Percentiles rank a stretch among this genome's conserved stretches.
These are phyloP conservation scores for Montipora capitata DNA, from an alignment of 92 coral and sea anemone genomes.

Conservation along the genomic window DNA sequence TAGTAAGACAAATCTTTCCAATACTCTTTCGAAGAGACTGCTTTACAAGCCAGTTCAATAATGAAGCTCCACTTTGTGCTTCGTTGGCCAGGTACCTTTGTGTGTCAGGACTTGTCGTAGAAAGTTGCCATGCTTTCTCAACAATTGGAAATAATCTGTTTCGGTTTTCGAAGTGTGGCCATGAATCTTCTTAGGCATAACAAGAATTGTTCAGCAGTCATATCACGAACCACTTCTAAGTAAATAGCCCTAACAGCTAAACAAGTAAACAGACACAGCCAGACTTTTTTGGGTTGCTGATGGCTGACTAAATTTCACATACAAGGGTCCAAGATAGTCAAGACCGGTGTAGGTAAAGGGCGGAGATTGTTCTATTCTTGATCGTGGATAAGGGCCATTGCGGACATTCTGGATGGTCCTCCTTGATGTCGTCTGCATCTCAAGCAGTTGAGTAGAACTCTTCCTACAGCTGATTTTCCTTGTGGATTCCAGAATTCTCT, in stretches of 20 bases:
- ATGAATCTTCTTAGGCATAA: conserved; percentile 40
- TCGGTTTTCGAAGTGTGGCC: conserved; percentile 43
- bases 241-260: conserved; percentile 50
- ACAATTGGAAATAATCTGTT: conserved; percentile 22
- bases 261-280: conserved; percentile 58
- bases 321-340: conserved; percentile 59
- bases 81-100: conserved; percentile 43
- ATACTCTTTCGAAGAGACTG: not conserved
- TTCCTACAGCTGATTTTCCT: conserved; percentile 64
- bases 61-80: conserved; percentile 56
- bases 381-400: conserved; percentile 50
- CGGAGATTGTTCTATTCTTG: conserved; percentile 59
- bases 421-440: conserved; percentile 52
- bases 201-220: conserved; percentile 38
- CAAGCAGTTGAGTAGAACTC: conserved; percentile 43
- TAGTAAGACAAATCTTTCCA: not conserved
- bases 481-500: conserved; percentile 62
- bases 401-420: conserved; percentile 62
- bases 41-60: not conserved
- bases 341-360: conserved; percentile 61
- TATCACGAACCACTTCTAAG: conserved; percentile 36
- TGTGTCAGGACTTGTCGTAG: conserved; percentile 23
- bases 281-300: conserved; percentile 46
- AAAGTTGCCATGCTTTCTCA: conserved; percentile 33
- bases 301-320: not conserved